Evolutionary conservation across 2,797 vertebrate species (phyloP).

Genomic region (Chaetodon trifasciatus): DNA sequence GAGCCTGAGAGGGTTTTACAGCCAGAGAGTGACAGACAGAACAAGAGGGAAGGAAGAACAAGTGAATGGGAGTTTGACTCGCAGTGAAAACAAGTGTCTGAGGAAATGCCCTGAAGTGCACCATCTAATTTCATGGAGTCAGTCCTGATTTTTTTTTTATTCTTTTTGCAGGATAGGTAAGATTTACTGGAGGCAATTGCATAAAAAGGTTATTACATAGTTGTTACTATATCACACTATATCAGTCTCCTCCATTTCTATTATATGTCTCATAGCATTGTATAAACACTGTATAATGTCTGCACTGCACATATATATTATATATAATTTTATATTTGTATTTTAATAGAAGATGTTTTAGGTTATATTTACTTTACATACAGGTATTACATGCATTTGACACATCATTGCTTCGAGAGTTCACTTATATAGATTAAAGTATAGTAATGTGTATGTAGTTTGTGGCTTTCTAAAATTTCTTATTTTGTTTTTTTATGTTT

Average conservation of each 20-base stretch:
- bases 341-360: not conserved
- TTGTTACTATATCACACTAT: not conserved
- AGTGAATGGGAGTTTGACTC: constrained; percentile 51
- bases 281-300: not conserved
- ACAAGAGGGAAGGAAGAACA: constrained; percentile 46
- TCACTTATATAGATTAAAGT: not conserved
- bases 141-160: not conserved
- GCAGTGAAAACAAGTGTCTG: constrained; percentile 50
- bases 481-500: not conserved
- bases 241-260: not conserved
- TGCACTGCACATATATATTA: not conserved
- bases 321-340: not conserved
- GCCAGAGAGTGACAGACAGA: constrained; percentile 59
- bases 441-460: not conserved
- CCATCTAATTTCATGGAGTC: constrained; percentile 21
- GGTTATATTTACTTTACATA: too few relatives aligned
- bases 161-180: not conserved
- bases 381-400: not conserved
- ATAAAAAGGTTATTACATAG: not conserved
- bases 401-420: not conserved
- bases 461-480: not conserved
- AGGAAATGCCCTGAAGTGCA: constrained; percentile 35
- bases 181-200: not conserved
- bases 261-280: not conserved
- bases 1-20: constrained; percentile 57